These are phyloP conservation scores for Lithophane ornitopus DNA, from an alignment of 2,888 invertebrate genomes.

Conservation along the genomic window DNA sequence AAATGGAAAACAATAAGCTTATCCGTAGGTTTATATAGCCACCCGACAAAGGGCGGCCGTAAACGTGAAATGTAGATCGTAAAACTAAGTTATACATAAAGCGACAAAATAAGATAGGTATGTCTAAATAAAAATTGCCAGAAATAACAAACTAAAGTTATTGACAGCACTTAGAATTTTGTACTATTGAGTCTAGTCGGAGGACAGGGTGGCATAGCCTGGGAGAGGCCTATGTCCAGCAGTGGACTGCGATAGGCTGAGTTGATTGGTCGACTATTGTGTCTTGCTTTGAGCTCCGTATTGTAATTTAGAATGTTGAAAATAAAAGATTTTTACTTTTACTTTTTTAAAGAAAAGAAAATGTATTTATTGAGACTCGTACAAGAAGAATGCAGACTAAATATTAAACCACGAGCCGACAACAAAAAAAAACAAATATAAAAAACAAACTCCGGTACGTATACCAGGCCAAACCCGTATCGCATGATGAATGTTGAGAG, in stretches of 20 bases:
- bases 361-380: neutral
- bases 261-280: too few relatives aligned
- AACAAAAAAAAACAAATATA: too few relatives aligned
- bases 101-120: neutral
- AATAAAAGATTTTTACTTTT: too few relatives aligned
- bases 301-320: too few relatives aligned
- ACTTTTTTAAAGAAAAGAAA: neutral
- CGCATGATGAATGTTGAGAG: neutral
- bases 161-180: neutral
- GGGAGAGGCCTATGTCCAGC: too few relatives aligned
- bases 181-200: neutral
- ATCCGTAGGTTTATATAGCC: constrained; percentile 17
- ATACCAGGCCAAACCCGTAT: neutral
- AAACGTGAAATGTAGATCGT: constrained; percentile 39
- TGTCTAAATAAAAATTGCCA: neutral
- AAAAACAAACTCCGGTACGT: neutral
- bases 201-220: too few relatives aligned
- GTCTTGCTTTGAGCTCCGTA: too few relatives aligned
- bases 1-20: constrained; percentile 36
- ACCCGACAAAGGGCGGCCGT: constrained; percentile 17
- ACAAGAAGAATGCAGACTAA: neutral
- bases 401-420: neutral
- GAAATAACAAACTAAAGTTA: neutral
- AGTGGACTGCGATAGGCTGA: too few relatives aligned
- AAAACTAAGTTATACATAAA: constrained; percentile 24